Conservation (phyloP, 2,113 vertebrate species). For the Bubo bubo region DNA sequence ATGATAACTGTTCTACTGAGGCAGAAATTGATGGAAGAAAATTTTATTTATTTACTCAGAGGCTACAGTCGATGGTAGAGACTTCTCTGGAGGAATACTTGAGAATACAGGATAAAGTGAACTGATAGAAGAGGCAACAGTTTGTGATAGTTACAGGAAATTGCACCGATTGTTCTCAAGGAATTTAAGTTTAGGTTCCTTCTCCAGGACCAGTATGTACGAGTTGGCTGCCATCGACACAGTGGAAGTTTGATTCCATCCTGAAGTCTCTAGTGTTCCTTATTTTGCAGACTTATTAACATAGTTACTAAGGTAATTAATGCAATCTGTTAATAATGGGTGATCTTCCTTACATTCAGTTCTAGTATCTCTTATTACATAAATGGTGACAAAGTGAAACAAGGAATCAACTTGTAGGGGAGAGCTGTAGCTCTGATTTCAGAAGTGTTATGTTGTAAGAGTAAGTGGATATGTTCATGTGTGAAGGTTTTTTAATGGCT, state of each 20-base stretch:
- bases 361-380: not conserved
- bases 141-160: not conserved
- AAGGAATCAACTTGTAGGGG: not conserved
- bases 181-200: not conserved
- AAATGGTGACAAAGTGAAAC: not conserved
- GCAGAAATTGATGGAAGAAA: not conserved
- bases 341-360: not conserved
- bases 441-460: not conserved
- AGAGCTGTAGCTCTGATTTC: not conserved
- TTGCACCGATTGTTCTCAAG: not conserved
- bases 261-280: not conserved
- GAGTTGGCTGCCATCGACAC: not conserved
- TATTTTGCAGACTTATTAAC: not conserved
- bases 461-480: not conserved
- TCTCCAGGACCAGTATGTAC: rapidly evolving
- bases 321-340: not conserved
- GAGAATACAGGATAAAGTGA: not conserved
- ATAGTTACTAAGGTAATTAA: not conserved
- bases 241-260: not conserved
- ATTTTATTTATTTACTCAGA: not conserved
- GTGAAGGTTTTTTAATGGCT: conserved; percentile 11
- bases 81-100: not conserved
- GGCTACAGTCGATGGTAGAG: not conserved
- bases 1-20: not conserved
- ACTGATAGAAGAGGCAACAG: not conserved